Percentiles rank a stretch among this genome's conserved stretches.
Evolutionary conservation across 2,797 vertebrate genomes (phyloP).

Genomic region (Galaxias olidus): DNA sequence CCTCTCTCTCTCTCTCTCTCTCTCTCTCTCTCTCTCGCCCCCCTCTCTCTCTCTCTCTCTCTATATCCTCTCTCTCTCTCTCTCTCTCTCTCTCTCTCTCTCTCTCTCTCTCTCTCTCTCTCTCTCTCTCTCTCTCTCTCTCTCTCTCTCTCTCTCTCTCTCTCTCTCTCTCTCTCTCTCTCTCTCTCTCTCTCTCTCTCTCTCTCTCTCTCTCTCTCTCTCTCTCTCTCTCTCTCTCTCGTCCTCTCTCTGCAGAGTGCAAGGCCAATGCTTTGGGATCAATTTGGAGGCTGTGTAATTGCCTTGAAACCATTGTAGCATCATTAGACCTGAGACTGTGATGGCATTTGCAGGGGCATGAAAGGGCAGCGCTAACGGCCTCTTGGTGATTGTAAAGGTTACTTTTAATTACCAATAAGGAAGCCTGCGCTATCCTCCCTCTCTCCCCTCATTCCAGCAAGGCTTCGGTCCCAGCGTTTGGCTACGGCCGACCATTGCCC

Average conservation of each 20-base stretch:
- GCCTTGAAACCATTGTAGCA: constrained; percentile 79
- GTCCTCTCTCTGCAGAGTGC: constrained; percentile 30
- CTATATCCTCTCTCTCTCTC: constrained; percentile 5
- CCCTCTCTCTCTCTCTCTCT: constrained; percentile 2
- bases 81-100: neutral
- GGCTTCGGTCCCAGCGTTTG: constrained; percentile 12
- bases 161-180: constrained; percentile 8
- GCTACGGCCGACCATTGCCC: constrained; percentile 19
- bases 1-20: constrained; percentile 18
- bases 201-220: neutral
- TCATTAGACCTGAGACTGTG: constrained; percentile 77
- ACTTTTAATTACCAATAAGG: constrained; percentile 82
- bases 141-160: neutral
- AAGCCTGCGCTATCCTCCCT: constrained; percentile 56
- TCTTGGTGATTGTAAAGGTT: constrained; percentile 79
- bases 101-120: neutral
- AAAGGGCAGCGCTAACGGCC: constrained; percentile 83
- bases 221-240: constrained; percentile 43
- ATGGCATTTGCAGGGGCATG: constrained; percentile 77
- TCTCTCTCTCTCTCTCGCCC: constrained; percentile 12
- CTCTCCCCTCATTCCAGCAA: constrained; percentile 54
- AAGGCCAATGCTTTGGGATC: constrained; percentile 73
- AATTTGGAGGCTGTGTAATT: constrained; percentile 78
- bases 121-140: neutral
- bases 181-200: constrained; percentile 14